Percentiles rank a stretch among this genome's conserved stretches.
Evolutionary conservation across 2,888 invertebrate species (phyloP).

Genomic region (Monochamus alternatus): DNA sequence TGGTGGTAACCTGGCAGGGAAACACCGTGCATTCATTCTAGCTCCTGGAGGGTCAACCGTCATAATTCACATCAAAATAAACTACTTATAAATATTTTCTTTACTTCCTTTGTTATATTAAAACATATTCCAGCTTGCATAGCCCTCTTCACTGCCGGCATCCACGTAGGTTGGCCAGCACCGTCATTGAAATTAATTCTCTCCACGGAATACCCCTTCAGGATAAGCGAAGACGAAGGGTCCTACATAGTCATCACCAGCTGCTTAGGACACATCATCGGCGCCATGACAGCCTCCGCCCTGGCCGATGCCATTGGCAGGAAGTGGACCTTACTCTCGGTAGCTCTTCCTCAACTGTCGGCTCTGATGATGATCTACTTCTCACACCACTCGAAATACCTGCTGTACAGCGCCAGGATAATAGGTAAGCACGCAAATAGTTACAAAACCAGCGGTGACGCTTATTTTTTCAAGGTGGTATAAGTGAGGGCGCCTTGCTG

Average conservation of each 20-base stretch:
- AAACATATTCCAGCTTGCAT: conserved; percentile 49
- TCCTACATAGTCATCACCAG: conserved; percentile 57
- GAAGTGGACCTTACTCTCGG: conserved; percentile 49
- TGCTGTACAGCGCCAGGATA: conserved; percentile 46
- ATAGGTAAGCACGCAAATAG: conserved; percentile 30
- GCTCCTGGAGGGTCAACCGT: too few relatives aligned
- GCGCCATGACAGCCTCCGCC: conserved; percentile 48
- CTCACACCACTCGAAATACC: conserved; percentile 24
- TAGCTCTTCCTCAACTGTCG: conserved; percentile 52
- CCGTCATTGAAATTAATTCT: conserved; percentile 54
- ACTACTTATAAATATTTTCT: too few relatives aligned
- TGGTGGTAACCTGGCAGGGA: too few relatives aligned
- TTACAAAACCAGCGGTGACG: neutral
- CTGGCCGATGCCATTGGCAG: conserved; percentile 55
- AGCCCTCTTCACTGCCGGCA: conserved; percentile 50
- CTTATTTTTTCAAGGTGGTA: conserved; percentile 50
- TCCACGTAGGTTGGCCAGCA: conserved; percentile 55
- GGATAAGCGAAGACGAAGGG: conserved; percentile 53
- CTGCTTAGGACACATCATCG: conserved; percentile 53
- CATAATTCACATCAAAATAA: too few relatives aligned
- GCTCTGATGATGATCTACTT: conserved; percentile 33
- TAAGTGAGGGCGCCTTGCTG: conserved; percentile 57
- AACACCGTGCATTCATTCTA: too few relatives aligned
- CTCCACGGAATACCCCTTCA: conserved; percentile 51
- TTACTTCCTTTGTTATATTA: neutral